These are phyloP conservation scores for Haliaeetus leucogaster DNA, from an alignment of 2,113 vertebrate species.

Conservation along the genomic window DNA sequence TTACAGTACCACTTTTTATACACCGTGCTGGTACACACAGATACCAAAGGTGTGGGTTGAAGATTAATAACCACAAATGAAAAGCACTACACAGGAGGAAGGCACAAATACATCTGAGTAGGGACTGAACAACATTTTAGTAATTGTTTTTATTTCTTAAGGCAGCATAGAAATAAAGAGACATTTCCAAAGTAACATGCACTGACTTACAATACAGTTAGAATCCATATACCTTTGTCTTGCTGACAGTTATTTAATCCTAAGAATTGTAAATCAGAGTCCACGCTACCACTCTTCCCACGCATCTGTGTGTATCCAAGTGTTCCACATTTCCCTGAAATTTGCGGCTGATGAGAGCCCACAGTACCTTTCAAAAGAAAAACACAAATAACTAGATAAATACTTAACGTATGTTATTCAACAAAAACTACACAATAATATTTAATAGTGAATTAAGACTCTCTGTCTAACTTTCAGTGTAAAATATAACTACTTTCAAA, in stretches of 20 bases:
- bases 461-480: not conserved
- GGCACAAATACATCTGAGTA: rapidly evolving
- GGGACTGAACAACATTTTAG: not conserved
- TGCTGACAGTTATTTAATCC: slow-evolving; percentile 69
- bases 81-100: not conserved
- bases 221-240: slow-evolving; percentile 75
- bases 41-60: not conserved
- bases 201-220: not conserved
- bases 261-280: slow-evolving; percentile 79
- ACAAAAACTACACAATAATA: rapidly evolving
- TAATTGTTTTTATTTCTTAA: rapidly evolving
- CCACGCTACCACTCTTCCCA: slow-evolving; percentile 83
- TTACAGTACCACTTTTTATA: not conserved
- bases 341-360: slow-evolving; percentile 70
- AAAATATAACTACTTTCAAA: not conserved
- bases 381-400: not conserved
- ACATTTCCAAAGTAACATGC: not conserved
- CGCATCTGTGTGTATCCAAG: slow-evolving; percentile 54
- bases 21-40: rapidly evolving
- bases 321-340: slow-evolving; percentile 64
- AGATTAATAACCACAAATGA: not conserved
- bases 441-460: rapidly evolving
- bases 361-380: slow-evolving; percentile 44
- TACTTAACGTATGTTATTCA: rapidly evolving
- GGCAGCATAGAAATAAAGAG: not conserved